Evolutionary conservation across 2,888 invertebrate genomes (phyloP).

Genomic region (Blastobasis adustella): DNA sequence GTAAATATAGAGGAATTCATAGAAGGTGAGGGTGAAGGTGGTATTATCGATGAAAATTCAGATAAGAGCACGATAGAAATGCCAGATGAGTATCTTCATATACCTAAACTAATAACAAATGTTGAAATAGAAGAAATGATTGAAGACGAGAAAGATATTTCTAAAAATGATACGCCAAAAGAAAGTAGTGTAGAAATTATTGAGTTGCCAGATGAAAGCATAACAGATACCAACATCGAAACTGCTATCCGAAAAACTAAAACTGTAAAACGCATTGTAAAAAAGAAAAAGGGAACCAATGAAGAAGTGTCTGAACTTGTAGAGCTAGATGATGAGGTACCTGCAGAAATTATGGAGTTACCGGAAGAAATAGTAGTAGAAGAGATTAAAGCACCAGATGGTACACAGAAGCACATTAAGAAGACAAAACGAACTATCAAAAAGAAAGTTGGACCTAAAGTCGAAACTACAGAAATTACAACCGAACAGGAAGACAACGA

Average conservation of each 20-base stretch:
- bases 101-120: constrained; percentile 40
- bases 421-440: constrained; percentile 34
- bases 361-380: constrained; percentile 22
- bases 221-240: constrained; percentile 14
- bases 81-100: constrained; percentile 42
- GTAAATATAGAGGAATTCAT: constrained; percentile 59
- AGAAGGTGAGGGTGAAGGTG: constrained; percentile 38
- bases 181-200: constrained; percentile 48
- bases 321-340: constrained; percentile 1
- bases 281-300: constrained; percentile 29
- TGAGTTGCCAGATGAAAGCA: constrained; percentile 27
- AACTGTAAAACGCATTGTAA: constrained; percentile 19
- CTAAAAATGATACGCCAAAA: constrained; percentile 34
- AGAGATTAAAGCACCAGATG: constrained; percentile 26
- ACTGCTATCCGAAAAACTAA: neutral
- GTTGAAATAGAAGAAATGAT: constrained; percentile 47
- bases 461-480: neutral
- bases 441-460: constrained; percentile 6
- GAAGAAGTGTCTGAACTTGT: constrained; percentile 17
- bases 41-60: constrained; percentile 10
- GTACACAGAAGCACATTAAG: constrained; percentile 28
- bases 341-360: constrained; percentile 19
- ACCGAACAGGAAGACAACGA: constrained; percentile 3
- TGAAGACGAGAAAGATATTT: constrained; percentile 19
- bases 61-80: constrained; percentile 49